phyloP scores from a whole-genome alignment of 2,797 vertebrate species.

The Phalanger gymnotis region DNA sequence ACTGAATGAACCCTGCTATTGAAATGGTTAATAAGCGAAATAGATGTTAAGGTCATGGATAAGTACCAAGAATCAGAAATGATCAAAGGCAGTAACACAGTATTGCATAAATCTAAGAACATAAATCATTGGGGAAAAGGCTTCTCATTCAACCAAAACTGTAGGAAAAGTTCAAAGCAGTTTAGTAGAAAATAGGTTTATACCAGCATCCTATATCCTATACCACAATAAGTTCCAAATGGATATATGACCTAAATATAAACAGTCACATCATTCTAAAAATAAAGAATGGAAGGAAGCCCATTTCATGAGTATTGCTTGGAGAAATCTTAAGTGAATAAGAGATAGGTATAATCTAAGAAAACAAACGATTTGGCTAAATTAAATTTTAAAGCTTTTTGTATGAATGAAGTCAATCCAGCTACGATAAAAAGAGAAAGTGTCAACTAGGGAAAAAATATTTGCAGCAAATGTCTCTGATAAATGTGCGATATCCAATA shows the following conservation, averaged over 20 bases:
- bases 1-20: slow-evolving; percentile 1
- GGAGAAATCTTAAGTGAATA: neutral
- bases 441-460: neutral
- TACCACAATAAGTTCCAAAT: neutral
- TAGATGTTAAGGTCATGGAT: slow-evolving; percentile 13
- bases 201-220: neutral
- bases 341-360: neutral
- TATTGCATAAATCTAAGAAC: neutral
- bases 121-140: neutral
- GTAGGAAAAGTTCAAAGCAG: neutral
- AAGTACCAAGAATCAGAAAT: slow-evolving; percentile 28
- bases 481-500: neutral
- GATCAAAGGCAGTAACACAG: neutral
- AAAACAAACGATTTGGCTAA: neutral
- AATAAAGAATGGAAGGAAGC: neutral
- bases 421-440: neutral
- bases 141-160: neutral
- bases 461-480: neutral
- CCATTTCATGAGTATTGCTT: neutral
- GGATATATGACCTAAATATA: neutral
- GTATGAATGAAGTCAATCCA: neutral
- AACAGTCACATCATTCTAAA: neutral
- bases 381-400: neutral
- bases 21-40: slow-evolving; percentile 61
- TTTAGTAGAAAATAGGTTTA: neutral